Base-by-base conservation (phyloP, 1,140 invertebrate species). In the Aradophagus sp. region DNA sequence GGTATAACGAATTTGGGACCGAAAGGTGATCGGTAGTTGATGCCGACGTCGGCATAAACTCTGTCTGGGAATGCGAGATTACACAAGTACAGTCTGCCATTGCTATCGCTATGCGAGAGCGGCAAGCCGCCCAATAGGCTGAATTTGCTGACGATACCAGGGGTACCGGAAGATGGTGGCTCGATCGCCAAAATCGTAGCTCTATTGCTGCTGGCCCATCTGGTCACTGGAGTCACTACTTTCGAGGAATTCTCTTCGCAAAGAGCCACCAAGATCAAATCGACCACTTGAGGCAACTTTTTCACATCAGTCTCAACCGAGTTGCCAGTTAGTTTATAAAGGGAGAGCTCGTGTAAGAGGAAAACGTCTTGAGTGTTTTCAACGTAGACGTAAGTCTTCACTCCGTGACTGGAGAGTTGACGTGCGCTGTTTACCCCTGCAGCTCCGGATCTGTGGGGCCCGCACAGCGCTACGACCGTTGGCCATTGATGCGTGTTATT, bases 1-100 rank as follows among this genome's bases (percentile, higher is more conserved):
- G 94, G 90, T 86, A 96, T 94, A 73, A 94, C 90, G 85, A 94
- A 93, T 84, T 94, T 93, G 31, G 94, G 91, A 61, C 93, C 94
- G 85, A 97, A 97, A 4, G 95, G 95, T 52, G 94, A 93, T 73
- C 89, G 89, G 83, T 97, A 97, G 23, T 88, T 89, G 56, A 97
- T 92, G 31, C 91, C 91, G 70, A 92, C 88, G 71, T 93, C 90
- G 36, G 87, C 84, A 83, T 93, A 96, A 29, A 95, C 88, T 77
- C 89, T 89, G 52, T 90, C 86, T 10, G 95, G 95, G 77, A 96
- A 89, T 52, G 92, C 92, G 72, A 97, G 86, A 86, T 96, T 95
- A 82, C 93, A 95, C 47, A 97, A 87, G 85, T 95, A 96, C 52
- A 96, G 85, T 85, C 93, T 92, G 31, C 94, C 94, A 83, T 91